A percentile compares a stretch with the other conserved stretches of the same genome.
These are phyloP conservation scores for Gryon sp. DNA, from an alignment of 1,140 invertebrate genomes.

Conservation along the genomic window DNA sequence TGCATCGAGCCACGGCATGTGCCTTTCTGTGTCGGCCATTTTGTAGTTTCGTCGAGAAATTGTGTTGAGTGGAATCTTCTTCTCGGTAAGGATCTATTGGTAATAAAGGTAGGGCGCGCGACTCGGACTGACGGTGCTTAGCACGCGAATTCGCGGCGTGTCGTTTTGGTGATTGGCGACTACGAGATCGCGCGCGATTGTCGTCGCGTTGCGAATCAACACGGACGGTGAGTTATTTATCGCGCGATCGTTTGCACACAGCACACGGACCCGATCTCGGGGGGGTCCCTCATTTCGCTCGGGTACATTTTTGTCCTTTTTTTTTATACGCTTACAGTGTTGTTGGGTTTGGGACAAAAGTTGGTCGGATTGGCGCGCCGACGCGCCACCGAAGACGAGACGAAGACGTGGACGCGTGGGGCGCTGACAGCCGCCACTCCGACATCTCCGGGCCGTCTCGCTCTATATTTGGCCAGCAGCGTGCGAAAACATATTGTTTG, in stretches of 20 bases:
- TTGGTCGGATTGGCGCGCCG: too few relatives aligned
- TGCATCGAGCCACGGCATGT: conserved; percentile 84
- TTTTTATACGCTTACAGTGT: too few relatives aligned
- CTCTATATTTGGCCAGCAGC: conserved; percentile 78
- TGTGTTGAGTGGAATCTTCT: conserved; percentile 81
- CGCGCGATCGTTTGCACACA: too few relatives aligned
- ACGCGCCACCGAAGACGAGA: too few relatives aligned
- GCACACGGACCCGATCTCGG: too few relatives aligned
- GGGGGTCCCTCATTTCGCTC: too few relatives aligned
- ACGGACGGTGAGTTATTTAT: too few relatives aligned
- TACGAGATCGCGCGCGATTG: conserved; percentile 21
- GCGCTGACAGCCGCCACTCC: conserved; percentile 60
- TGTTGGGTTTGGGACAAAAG: too few relatives aligned
- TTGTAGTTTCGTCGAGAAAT: conserved; percentile 84
- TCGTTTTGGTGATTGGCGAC: neutral
- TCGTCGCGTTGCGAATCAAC: too few relatives aligned
- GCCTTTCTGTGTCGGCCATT: conserved; percentile 84
- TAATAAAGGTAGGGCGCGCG: conserved; percentile 63
- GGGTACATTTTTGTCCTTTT: too few relatives aligned
- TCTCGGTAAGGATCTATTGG: conserved; percentile 75
- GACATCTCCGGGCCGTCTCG: conserved; percentile 59
- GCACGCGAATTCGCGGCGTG: conserved; percentile 9
- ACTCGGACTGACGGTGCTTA: conserved; percentile 43
- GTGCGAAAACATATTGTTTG: conserved; percentile 78
- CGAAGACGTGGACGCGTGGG: too few relatives aligned